A percentile compares a stretch with the other conserved stretches of the same genome.
These are phyloP conservation scores for Zele albiditarsus DNA, from an alignment of 2,888 invertebrate genomes.

Conservation along the genomic window DNA sequence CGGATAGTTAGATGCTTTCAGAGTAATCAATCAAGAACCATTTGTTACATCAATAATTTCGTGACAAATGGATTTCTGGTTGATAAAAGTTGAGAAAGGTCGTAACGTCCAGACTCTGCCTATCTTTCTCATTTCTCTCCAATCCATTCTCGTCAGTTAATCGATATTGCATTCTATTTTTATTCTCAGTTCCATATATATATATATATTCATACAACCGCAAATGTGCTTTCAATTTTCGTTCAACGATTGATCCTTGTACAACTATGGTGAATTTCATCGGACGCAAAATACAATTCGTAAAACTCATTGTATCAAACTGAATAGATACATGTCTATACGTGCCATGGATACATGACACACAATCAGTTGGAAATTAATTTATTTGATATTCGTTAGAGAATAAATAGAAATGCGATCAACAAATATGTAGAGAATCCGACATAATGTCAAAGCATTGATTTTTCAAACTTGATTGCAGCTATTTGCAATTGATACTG, in stretches of 20 bases:
- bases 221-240: conserved; percentile 20
- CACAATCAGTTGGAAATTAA: background rate
- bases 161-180: conserved; percentile 40
- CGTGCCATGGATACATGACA: too few species aligned
- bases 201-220: conserved; percentile 13
- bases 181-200: background rate
- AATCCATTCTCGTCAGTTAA: conserved; percentile 23
- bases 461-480: background rate
- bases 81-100: conserved; percentile 34
- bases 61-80: background rate
- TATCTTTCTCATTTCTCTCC: background rate
- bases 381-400: too few species aligned
- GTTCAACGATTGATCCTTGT: conserved; percentile 13
- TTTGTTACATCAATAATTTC: conserved; percentile 25
- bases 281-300: background rate
- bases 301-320: background rate
- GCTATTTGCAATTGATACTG: background rate
- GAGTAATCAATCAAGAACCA: background rate
- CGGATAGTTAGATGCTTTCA: background rate
- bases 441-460: background rate
- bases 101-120: conserved; percentile 26
- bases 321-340: background rate
- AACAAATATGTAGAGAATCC: too few species aligned
- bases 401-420: too few species aligned
- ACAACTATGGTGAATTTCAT: background rate